Evolutionary conservation across 1,140 invertebrate genomes (phyloP).

Genomic region (Cydia strobilella): DNA sequence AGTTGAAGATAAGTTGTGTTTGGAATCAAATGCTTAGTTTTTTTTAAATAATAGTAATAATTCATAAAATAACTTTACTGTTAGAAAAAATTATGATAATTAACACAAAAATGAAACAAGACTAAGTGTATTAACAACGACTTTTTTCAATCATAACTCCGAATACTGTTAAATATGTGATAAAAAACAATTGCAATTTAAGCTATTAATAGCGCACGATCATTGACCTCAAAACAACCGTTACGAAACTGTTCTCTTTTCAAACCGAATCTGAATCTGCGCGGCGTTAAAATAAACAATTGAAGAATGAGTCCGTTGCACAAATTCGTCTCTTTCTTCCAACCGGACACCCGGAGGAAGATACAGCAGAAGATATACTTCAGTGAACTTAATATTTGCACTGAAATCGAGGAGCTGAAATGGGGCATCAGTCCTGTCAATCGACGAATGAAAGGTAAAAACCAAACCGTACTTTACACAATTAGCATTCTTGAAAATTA

Average conservation of each 20-base stretch:
- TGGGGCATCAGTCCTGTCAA: conserved; percentile 58
- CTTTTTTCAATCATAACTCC: not conserved
- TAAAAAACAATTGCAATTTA: conserved; percentile 3
- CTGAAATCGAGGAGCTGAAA: conserved; percentile 56
- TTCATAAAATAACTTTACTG: not conserved
- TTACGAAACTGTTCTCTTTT: conserved; percentile 23
- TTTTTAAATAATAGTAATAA: not conserved
- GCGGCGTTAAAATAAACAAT: conserved; percentile 16
- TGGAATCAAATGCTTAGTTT: not conserved
- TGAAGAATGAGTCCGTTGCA: conserved; percentile 64
- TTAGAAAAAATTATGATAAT: not conserved
- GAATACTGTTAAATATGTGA: conserved; percentile 23
- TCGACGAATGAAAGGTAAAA: conserved; percentile 56
- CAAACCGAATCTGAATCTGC: conserved; percentile 3
- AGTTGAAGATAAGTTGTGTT: too few relatives aligned
- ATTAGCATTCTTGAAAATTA: too few relatives aligned
- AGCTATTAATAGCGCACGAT: conserved; percentile 16
- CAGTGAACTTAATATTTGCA: conserved; percentile 70
- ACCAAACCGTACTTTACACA: not conserved
- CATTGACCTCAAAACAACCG: conserved; percentile 28
- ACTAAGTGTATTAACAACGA: not conserved
- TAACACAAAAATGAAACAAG: not conserved
- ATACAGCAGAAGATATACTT: conserved; percentile 64
- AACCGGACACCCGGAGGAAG: conserved; percentile 62
- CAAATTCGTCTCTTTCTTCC: conserved; percentile 71